Evolutionary conservation across 2,888 invertebrate genomes (phyloP), one percentile per base, ranked within the genome.

Genomic region (Prostheceraeus crozeri): DNA sequence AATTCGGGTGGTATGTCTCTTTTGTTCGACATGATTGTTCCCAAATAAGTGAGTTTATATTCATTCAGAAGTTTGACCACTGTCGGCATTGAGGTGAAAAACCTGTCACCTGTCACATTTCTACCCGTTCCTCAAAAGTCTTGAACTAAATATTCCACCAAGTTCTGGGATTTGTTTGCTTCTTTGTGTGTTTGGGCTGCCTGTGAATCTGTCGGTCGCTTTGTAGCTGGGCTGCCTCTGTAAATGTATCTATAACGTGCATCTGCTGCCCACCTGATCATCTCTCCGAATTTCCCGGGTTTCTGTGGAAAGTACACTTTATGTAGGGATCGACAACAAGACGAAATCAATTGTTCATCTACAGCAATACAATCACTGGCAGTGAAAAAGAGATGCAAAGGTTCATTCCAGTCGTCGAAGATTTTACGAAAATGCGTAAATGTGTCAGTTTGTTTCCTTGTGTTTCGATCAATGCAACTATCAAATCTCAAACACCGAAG

Each of bases 101-200:
- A 40, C 16, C 40, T 14, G 40, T 40, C 8, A 33, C 33, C 33
- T 8, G n/a, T 33, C 8, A 33, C n/a, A n/a, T n/a, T 33, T 33
- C 33, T 33, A 11, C 33, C 33, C 8, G 33, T 8, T n/a, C n/a
- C n/a, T 40, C 19, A 21, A 40, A 40, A 40, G 14, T 6, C 16
- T 16, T 14, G 16, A 40, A 40, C 40, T 40, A 40, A 40, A 40
- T 40, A 8, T 40, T 40, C 40, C 40, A 40, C 40, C 19, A 40
- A 14, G 19, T 8, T 40, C 40, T 40, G 40, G 16, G 40, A 14
- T 40, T 40, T 40, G 40, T 40, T 40, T 40, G 40, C 40, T 40
- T 40, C 40, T 40, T 21, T 4, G 19, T 40, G 40, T 21, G 19
- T 21, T 16, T 16, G 14, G 14, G 4, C 40, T 16, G 16, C 16